phyloP scores from a whole-genome alignment of 2,888 invertebrate species.

The Allophyes oxyacanthae region DNA sequence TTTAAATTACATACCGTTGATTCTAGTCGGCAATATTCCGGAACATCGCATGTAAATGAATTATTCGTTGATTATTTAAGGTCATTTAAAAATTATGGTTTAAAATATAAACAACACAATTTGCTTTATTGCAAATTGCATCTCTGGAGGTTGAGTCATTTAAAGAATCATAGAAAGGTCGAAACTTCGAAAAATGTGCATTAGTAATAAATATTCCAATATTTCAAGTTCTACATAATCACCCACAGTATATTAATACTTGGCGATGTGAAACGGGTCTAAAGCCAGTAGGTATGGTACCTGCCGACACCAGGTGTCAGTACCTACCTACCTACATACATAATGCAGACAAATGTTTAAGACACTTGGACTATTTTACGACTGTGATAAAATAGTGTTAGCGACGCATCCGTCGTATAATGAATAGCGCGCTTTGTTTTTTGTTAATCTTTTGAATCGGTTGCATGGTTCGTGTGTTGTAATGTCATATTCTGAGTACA shows the following conservation, averaged over 20 bases:
- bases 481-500: slow-evolving; percentile 35
- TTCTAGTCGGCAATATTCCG: not conserved
- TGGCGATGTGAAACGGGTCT: slow-evolving; percentile 4
- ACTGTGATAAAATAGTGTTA: slow-evolving; percentile 50
- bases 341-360: slow-evolving; percentile 32
- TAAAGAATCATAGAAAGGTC: not conserved
- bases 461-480: slow-evolving; percentile 38
- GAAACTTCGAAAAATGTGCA: not conserved
- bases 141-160: slow-evolving; percentile 10
- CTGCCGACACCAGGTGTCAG: slow-evolving; percentile 30
- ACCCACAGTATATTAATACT: not conserved
- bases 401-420: slow-evolving; percentile 40
- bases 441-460: slow-evolving; percentile 51
- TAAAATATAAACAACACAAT: slow-evolving; percentile 10
- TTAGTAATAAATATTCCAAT: not conserved
- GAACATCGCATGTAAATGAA: slow-evolving; percentile 24
- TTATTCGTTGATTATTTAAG: slow-evolving; percentile 19
- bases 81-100: slow-evolving; percentile 16
- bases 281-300: slow-evolving; percentile 9
- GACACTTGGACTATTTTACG: slow-evolving; percentile 49
- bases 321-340: no score
- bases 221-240: slow-evolving; percentile 1
- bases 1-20: not conserved
- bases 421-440: slow-evolving; percentile 54
- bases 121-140: slow-evolving; percentile 13